Conservation (phyloP, 2,888 invertebrate genomes). For the Dinocampus coccinellae region DNA sequence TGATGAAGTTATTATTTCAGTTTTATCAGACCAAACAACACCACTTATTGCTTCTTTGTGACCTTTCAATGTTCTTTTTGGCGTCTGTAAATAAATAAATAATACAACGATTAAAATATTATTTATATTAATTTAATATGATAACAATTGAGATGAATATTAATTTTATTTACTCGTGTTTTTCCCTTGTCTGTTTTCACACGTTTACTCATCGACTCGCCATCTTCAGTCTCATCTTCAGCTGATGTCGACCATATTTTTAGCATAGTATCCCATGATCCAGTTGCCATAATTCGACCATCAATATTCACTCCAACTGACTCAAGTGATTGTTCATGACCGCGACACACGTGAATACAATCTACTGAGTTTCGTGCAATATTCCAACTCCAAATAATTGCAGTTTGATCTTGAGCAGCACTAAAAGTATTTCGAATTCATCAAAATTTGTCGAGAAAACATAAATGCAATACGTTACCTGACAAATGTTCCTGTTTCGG, state of each 20-base stretch:
- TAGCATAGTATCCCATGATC: slow-evolving; percentile 92
- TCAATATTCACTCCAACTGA: slow-evolving; percentile 84
- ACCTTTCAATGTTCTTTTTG: slow-evolving; percentile 89
- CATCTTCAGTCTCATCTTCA: slow-evolving; percentile 71
- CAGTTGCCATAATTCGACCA: slow-evolving; percentile 80
- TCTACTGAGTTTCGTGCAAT: slow-evolving; percentile 80
- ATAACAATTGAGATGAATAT: not conserved
- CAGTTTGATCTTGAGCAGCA: slow-evolving; percentile 93
- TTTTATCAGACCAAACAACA: slow-evolving; percentile 85
- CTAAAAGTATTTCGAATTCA: slow-evolving; percentile 69
- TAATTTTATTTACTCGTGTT: slow-evolving; percentile 70
- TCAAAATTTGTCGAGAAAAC: too few relatives aligned
- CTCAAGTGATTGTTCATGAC: slow-evolving; percentile 94
- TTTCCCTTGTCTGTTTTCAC: slow-evolving; percentile 73
- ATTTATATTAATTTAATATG: slow-evolving; percentile 13
- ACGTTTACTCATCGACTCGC: slow-evolving; percentile 74
- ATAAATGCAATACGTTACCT: too few relatives aligned
- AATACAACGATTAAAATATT: not conserved
- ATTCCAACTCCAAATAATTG: slow-evolving; percentile 91
- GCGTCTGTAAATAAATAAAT: slow-evolving; percentile 73
- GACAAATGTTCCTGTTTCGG: slow-evolving; percentile 78
- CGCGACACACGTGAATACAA: slow-evolving; percentile 85
- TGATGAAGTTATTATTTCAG: slow-evolving; percentile 86
- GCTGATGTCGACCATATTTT: slow-evolving; percentile 87
- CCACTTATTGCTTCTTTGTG: slow-evolving; percentile 93